These are phyloP conservation scores for Dasypolia templi DNA, from an alignment of 2,888 invertebrate genomes.

Conservation along the genomic window DNA sequence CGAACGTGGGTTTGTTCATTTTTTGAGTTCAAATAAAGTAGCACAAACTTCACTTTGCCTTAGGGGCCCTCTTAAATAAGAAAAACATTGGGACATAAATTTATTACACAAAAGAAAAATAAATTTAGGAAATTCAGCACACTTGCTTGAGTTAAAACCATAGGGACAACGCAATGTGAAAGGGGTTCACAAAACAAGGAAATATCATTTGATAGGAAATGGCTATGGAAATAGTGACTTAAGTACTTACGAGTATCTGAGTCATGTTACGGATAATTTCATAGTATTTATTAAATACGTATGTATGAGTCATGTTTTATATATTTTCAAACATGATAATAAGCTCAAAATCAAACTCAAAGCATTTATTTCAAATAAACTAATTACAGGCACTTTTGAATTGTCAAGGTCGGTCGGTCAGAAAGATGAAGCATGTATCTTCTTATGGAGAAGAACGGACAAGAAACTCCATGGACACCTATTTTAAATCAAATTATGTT, in stretches of 20 bases:
- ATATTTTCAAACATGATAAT: neutral
- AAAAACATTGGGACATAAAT: neutral
- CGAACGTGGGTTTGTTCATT: too few species aligned
- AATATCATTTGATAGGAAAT: neutral
- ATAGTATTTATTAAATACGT: neutral
- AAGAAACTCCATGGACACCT: too few species aligned
- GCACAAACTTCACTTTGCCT: conserved; percentile 5
- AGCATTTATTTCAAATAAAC: too few species aligned
- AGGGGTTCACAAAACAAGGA: conserved; percentile 7
- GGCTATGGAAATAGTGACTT: neutral
- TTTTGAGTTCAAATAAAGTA: conserved; percentile 23
- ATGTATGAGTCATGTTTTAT: neutral
- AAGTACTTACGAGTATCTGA: neutral
- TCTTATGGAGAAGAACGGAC: too few species aligned
- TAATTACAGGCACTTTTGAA: too few species aligned
- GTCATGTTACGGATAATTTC: neutral
- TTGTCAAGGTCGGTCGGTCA: too few species aligned
- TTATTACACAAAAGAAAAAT: neutral
- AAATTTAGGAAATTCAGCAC: conserved; percentile 1
- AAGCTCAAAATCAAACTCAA: too few species aligned
- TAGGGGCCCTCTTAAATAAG: neutral
- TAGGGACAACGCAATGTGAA: neutral
- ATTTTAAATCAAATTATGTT: too few species aligned
- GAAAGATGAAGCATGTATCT: too few species aligned
- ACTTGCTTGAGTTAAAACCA: neutral